Base-by-base conservation (phyloP, 2,797 vertebrate genomes). In the Australoheros facetus region DNA sequence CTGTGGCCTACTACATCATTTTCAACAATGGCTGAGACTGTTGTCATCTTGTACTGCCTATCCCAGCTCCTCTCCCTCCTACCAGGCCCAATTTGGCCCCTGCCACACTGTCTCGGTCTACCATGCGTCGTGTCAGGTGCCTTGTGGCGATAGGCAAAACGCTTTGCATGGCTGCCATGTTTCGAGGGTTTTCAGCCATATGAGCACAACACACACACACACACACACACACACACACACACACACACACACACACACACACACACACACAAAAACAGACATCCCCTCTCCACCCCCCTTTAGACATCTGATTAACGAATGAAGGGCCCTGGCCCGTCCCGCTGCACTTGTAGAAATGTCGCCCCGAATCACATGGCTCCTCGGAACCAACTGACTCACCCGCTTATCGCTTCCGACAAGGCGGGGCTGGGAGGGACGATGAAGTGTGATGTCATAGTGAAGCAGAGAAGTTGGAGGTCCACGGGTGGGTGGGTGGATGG, bases 341-440 rank as follows among this genome's bases (percentile, higher is more conserved):
- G 77, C 89, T 78, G 80, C 91, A 94, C 91, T 93, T 86, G 88
- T 95, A 92, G 95, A 94, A 92, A 95, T 77, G 95, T 97, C 96
- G 93, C 94, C 95, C 94, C 28, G 78, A 95, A 97, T 97, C 96
- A 96, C 96, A 92, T 93, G 92, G 92, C 93, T 95, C 89, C 75
- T 91, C 86, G 78, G 90, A 96, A 96, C 94, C 94, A 88, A 96
- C 93, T 95, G 95, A 96, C 95, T 94, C 93, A 91, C 94, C 93
- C 91, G 80, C 92, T 97, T 96, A 96, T 96, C 88, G 87, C 92
- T 96, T 96, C 88, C 92, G 95, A 97, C 95, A 97, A 95, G 95
- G 94, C 87, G 89, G 94, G 94, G 93, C 96, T 95, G 79, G 89
- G 89, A 96, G 96, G 93, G 89, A 91, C 72, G 86, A 91, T 71